These are phyloP conservation scores for Nesometra sesokonis DNA, from an alignment of 35 echinoderm and acorn worm species.

Conservation along the genomic window DNA sequence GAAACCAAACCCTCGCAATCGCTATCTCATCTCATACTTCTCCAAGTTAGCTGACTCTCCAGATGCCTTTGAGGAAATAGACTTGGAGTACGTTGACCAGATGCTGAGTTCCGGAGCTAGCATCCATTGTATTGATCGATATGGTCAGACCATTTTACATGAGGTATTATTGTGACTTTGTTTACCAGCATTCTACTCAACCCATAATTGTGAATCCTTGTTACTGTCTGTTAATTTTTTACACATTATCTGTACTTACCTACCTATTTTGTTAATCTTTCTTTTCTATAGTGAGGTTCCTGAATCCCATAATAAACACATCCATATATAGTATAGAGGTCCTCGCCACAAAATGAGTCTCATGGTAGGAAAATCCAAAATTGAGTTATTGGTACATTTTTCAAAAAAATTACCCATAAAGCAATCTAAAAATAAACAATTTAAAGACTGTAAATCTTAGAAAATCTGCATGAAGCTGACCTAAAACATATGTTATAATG, in stretches of 20 bases:
- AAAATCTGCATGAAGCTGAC: no score
- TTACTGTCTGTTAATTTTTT: not conserved
- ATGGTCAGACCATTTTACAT: constrained; percentile 85
- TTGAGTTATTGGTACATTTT: no score
- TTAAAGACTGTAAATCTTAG: no score
- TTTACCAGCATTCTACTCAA: not conserved
- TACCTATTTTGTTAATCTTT: not conserved
- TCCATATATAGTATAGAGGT: no score
- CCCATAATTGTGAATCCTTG: not conserved
- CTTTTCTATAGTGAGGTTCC: not conserved
- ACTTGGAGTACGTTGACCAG: constrained; percentile 64
- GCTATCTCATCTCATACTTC: constrained; percentile 83
- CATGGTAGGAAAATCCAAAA: no score
- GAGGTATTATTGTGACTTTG: constrained; percentile 44
- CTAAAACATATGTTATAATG: no score
- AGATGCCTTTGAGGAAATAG: constrained; percentile 22
- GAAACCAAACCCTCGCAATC: constrained; percentile 40
- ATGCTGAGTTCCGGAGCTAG: constrained; percentile 46
- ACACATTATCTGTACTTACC: not conserved
- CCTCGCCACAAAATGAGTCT: no score
- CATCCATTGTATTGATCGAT: constrained; percentile 66
- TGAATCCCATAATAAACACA: no score
- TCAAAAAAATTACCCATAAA: no score
- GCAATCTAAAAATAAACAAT: no score
- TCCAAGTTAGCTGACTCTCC: constrained; percentile 40